Percentiles rank a stretch among this genome's conserved stretches.
Conservation (phyloP, 2,797 vertebrate genomes). For the Brachyrhaphis roseni region DNA sequence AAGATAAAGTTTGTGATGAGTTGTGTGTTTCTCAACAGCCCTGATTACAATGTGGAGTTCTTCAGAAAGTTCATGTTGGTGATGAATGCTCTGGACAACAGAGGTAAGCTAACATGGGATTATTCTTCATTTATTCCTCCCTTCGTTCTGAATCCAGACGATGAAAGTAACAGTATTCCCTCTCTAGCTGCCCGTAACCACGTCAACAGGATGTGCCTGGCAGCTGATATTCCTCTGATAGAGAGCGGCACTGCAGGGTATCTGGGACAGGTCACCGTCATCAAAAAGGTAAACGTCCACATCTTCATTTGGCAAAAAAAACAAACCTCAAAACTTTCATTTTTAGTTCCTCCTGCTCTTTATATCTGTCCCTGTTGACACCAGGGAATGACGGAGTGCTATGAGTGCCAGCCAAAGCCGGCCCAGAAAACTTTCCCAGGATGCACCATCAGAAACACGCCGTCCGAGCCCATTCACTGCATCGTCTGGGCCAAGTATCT, state of each 20-base stretch:
- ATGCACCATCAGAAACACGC: slow-evolving; percentile 98
- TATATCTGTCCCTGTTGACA: background rate
- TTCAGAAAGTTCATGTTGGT: slow-evolving; percentile 94
- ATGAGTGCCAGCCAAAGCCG: slow-evolving; percentile 97
- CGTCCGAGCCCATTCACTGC: slow-evolving; percentile 98
- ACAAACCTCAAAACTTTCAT: background rate
- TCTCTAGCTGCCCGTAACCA: slow-evolving; percentile 93
- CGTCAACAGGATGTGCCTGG: slow-evolving; percentile 98
- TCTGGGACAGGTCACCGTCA: slow-evolving; percentile 96
- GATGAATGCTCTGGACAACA: slow-evolving; percentile 98
- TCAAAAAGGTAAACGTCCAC: slow-evolving; percentile 88
- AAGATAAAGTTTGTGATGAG: background rate
- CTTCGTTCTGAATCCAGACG: background rate
- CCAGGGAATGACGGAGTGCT: slow-evolving; percentile 96
- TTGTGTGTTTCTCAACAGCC: slow-evolving; percentile 75
- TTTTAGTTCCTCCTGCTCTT: background rate
- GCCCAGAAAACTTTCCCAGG: slow-evolving; percentile 98
- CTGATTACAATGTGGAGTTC: slow-evolving; percentile 97
- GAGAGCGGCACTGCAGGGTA: slow-evolving; percentile 98
- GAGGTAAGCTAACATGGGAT: slow-evolving; percentile 81
- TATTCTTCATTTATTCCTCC: background rate
- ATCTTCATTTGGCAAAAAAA: background rate
- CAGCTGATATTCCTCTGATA: slow-evolving; percentile 94
- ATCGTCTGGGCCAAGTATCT: slow-evolving; percentile 99
- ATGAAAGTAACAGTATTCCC: background rate